Evolutionary conservation across 2,113 vertebrate genomes (phyloP).

Genomic region (Labeo catla): DNA sequence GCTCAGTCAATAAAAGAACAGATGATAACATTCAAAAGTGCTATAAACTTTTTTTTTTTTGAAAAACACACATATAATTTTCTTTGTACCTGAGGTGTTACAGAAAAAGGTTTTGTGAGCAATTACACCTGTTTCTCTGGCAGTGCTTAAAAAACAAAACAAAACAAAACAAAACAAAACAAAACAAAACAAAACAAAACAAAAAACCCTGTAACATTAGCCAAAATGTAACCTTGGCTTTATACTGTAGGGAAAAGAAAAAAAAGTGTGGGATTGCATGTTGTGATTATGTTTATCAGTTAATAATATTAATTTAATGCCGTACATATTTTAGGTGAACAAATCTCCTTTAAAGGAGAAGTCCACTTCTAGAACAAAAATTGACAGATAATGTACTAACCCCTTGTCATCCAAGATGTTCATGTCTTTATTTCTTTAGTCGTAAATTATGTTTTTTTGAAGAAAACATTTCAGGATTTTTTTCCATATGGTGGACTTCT

Average conservation of each 20-base stretch:
- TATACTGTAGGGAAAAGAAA: too few relatives aligned
- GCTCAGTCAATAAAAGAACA: neutral
- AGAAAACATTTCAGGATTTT: too few relatives aligned
- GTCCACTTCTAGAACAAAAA: too few relatives aligned
- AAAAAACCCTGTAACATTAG: neutral
- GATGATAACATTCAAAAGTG: slow-evolving; percentile 63
- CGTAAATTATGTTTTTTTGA: too few relatives aligned
- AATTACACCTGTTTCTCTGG: neutral
- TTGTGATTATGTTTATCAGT: too few relatives aligned
- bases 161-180: neutral
- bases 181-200: too few relatives aligned
- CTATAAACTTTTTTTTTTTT: slow-evolving; percentile 39
- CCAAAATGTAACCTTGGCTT: too few relatives aligned
- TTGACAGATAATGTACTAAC: too few relatives aligned
- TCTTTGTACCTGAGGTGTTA: neutral
- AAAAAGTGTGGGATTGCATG: too few relatives aligned
- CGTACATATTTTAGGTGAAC: neutral
- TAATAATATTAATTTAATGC: neutral
- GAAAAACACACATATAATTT: neutral
- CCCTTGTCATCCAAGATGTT: too few relatives aligned
- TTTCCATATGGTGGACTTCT: too few relatives aligned
- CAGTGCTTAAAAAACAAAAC: neutral
- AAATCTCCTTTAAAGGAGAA: neutral
- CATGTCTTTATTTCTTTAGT: too few relatives aligned
- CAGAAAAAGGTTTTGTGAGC: neutral